phyloP scores from a whole-genome alignment of 2,797 vertebrate species.

The Argentina silus region DNA sequence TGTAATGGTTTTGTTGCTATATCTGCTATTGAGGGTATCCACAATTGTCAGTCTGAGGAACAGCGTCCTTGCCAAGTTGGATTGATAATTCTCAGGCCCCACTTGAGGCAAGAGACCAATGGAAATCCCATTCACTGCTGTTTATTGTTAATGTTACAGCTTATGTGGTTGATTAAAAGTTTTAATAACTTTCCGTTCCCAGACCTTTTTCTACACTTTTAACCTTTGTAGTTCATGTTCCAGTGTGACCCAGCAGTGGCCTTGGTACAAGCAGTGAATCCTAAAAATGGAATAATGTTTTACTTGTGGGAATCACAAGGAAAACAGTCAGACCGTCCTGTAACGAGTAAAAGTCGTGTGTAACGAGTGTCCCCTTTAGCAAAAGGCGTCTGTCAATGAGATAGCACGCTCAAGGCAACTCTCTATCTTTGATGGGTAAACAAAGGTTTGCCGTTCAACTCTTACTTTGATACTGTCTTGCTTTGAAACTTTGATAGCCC shows the following conservation, averaged over 20 bases:
- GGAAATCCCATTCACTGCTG: not conserved
- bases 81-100: not conserved
- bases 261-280: not conserved
- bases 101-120: not conserved
- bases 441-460: not conserved
- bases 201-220: too few relatives aligned
- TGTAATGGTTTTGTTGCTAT: constrained; percentile 15
- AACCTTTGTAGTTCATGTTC: not conserved
- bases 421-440: constrained; percentile 50
- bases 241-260: not conserved
- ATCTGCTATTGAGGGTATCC: constrained; percentile 1
- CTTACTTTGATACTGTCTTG: not conserved
- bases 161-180: not conserved
- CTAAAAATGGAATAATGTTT: constrained; percentile 17
- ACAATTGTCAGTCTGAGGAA: not conserved
- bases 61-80: not conserved
- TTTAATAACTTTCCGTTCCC: not conserved
- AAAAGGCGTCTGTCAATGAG: constrained; percentile 60
- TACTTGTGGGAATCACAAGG: constrained; percentile 8
- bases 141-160: not conserved
- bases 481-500: not conserved
- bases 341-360: constrained; percentile 48
- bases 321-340: constrained; percentile 21
- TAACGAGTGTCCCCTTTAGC: constrained; percentile 26
- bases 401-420: constrained; percentile 45